Percentiles rank a stretch among this genome's conserved stretches.
phyloP scores from a whole-genome alignment of 2,113 vertebrate species.

The Recurvirostra avosetta region DNA sequence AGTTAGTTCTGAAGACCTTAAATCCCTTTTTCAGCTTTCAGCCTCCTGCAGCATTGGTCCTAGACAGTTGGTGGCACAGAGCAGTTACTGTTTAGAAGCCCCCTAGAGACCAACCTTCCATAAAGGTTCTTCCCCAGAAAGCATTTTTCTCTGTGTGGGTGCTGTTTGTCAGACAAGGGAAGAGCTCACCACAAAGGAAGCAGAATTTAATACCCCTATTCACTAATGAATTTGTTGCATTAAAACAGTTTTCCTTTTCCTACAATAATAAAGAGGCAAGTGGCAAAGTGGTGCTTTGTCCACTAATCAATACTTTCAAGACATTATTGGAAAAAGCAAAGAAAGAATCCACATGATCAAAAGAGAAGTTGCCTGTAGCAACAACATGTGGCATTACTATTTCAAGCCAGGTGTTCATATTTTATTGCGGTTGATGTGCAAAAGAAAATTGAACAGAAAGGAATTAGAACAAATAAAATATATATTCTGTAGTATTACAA shows the following conservation, averaged over 20 bases:
- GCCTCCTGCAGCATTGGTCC: background rate
- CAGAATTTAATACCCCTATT: background rate
- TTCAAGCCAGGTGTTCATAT: background rate
- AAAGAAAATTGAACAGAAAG: background rate
- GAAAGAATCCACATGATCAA: background rate
- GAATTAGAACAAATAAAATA: background rate
- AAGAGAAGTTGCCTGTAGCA: constrained; percentile 4
- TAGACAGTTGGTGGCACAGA: background rate
- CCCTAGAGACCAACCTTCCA: background rate
- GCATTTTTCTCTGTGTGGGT: background rate
- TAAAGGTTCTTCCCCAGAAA: background rate
- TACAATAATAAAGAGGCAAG: background rate
- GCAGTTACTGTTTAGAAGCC: background rate
- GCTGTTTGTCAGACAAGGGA: background rate
- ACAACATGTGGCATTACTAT: background rate
- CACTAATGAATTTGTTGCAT: background rate
- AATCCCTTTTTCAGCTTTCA: background rate
- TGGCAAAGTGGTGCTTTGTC: background rate
- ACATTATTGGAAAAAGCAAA: background rate
- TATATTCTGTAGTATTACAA: background rate
- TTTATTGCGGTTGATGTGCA: background rate
- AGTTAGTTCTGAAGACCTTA: background rate
- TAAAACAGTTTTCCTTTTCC: background rate
- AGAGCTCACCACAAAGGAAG: background rate
- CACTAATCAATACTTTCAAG: background rate